These are phyloP conservation scores for Eupsilia transversa DNA, from an alignment of 2,888 invertebrate species.

Conservation along the genomic window DNA sequence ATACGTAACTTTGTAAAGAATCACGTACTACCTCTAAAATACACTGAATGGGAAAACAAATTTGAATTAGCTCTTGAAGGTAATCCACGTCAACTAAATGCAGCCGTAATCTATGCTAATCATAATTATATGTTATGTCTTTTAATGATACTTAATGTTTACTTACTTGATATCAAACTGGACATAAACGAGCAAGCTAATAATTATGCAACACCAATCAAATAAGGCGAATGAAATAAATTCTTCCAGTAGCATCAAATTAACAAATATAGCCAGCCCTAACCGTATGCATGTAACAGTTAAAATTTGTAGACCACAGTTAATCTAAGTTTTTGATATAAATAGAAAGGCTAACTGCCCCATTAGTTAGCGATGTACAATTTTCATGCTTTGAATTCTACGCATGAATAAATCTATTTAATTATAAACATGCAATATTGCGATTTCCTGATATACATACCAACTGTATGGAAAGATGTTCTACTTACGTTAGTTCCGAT, in stretches of 20 bases:
- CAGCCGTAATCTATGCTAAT: background rate
- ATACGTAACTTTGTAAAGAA: background rate
- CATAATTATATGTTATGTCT: background rate
- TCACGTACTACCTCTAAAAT: too few relatives aligned
- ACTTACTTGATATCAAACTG: background rate
- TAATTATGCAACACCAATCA: background rate
- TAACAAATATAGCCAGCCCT: conserved; percentile 47
- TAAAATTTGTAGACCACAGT: conserved; percentile 51
- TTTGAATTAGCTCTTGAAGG: background rate
- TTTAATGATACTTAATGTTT: background rate
- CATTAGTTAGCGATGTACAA: conserved; percentile 49
- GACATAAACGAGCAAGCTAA: background rate
- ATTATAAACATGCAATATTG: conserved; percentile 61
- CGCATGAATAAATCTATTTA: conserved; percentile 50
- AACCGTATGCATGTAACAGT: conserved; percentile 40
- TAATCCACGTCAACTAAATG: background rate
- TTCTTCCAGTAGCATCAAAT: background rate
- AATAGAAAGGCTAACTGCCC: conserved; percentile 60
- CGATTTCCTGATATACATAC: conserved; percentile 57
- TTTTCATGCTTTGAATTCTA: conserved; percentile 60
- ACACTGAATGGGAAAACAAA: too few relatives aligned
- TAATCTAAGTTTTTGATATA: conserved; percentile 62
- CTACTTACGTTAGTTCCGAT: conserved; percentile 45
- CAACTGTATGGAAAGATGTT: conserved; percentile 53
- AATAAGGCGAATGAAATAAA: background rate